Evolutionary conservation across 2,797 vertebrate species (phyloP).

Genomic region (Epinephelus malabaricus): DNA sequence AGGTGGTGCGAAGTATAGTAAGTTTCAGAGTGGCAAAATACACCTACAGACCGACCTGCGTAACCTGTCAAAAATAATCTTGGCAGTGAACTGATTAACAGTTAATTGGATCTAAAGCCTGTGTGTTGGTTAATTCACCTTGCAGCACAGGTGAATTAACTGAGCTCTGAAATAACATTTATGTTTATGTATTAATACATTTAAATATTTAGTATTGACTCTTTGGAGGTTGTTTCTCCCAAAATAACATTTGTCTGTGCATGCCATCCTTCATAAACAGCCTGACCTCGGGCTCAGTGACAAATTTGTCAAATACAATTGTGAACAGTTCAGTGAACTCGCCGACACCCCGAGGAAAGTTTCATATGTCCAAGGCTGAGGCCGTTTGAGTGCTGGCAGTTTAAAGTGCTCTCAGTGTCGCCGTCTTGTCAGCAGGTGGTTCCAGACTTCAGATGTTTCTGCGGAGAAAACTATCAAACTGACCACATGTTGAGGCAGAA

Average conservation of each 20-base stretch:
- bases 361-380: slow-evolving; percentile 6
- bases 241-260: slow-evolving; percentile 5
- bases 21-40: too few relatives aligned
- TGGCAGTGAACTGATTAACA: too few relatives aligned
- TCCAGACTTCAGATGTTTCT: slow-evolving; percentile 8
- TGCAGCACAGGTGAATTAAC: neutral
- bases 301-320: slow-evolving; percentile 24
- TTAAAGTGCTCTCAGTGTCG: neutral
- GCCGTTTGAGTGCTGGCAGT: neutral
- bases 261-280: slow-evolving; percentile 8
- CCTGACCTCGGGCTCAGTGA: slow-evolving; percentile 22
- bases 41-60: too few relatives aligned
- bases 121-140: neutral
- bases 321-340: slow-evolving; percentile 14
- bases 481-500: slow-evolving; percentile 22
- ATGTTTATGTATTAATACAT: neutral
- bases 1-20: too few relatives aligned
- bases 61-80: too few relatives aligned
- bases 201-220: neutral
- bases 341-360: slow-evolving; percentile 9
- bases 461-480: slow-evolving; percentile 3
- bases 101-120: neutral
- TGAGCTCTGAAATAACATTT: neutral
- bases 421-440: neutral
- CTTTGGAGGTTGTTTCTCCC: neutral